phyloP scores from a whole-genome alignment of 2,888 invertebrate species.

The Ophion costatus region DNA sequence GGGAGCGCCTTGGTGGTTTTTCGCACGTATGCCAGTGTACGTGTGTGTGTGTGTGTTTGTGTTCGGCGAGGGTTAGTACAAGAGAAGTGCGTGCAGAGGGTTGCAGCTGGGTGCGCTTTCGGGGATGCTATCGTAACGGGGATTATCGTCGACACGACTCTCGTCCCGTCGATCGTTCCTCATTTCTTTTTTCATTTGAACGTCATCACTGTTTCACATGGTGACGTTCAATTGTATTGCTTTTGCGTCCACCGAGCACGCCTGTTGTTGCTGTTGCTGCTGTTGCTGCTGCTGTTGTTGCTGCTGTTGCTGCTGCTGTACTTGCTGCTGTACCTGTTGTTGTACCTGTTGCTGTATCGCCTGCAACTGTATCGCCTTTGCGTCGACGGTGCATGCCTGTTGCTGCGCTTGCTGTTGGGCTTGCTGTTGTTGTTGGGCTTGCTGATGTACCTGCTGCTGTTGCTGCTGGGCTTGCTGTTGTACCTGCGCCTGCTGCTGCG shows the following conservation, averaged over 20 bases:
- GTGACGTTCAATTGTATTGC: slow-evolving; percentile 83
- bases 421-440: slow-evolving; percentile 70
- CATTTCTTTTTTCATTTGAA: slow-evolving; percentile 63
- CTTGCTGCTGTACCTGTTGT: slow-evolving; percentile 79
- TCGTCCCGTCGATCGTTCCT: slow-evolving; percentile 50
- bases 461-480: slow-evolving; percentile 79
- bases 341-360: slow-evolving; percentile 79
- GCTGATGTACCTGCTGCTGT: slow-evolving; percentile 75
- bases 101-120: slow-evolving; percentile 82
- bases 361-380: slow-evolving; percentile 77
- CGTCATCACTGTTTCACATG: slow-evolving; percentile 79
- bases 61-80: slow-evolving; percentile 78
- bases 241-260: slow-evolving; percentile 82
- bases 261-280: slow-evolving; percentile 78
- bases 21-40: slow-evolving; percentile 1
- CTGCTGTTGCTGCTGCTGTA: slow-evolving; percentile 82
- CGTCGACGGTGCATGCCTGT: slow-evolving; percentile 79
- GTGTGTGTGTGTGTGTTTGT: slow-evolving; percentile 10
- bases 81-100: slow-evolving; percentile 83
- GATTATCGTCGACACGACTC: slow-evolving; percentile 68
- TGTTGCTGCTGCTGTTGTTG: slow-evolving; percentile 76
- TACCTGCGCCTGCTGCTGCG: slow-evolving; percentile 76
- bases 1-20: slow-evolving; percentile 27
- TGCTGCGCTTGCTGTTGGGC: slow-evolving; percentile 82
- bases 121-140: slow-evolving; percentile 80